Evolutionary conservation across 2,113 vertebrate species (phyloP).

Genomic region (Hippoglossus stenolepis): DNA sequence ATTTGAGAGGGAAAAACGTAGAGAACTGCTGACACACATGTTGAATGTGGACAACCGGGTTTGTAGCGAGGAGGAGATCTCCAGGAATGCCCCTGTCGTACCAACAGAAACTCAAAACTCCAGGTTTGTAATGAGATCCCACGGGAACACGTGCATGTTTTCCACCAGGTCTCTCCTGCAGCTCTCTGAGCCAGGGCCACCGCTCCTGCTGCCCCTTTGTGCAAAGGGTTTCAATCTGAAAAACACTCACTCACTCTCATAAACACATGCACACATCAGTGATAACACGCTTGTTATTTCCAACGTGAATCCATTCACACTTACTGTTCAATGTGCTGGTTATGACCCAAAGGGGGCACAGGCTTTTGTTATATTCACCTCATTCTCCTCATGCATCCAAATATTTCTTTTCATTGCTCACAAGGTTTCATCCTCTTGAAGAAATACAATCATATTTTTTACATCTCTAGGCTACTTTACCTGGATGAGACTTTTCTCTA

Average conservation of each 20-base stretch:
- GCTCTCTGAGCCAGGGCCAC: constrained; percentile 8
- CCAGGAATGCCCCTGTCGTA: constrained; percentile 46
- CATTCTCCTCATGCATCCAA: background rate
- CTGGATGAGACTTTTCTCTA: constrained; percentile 14
- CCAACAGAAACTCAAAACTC: constrained; percentile 56
- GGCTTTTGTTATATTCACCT: constrained; percentile 1
- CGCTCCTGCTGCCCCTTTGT: constrained; percentile 29
- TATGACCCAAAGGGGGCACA: background rate
- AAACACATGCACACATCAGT: background rate
- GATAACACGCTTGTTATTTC: background rate
- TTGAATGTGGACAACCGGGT: constrained; percentile 14
- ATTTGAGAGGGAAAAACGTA: constrained; percentile 41
- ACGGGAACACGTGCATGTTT: constrained; percentile 57
- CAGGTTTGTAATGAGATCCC: constrained; percentile 69
- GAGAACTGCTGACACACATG: constrained; percentile 38
- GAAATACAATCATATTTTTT: background rate
- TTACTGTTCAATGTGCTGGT: background rate
- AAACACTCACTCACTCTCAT: constrained; percentile 3
- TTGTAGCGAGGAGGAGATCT: constrained; percentile 49
- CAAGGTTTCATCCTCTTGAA: background rate
- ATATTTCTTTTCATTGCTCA: background rate
- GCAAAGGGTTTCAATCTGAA: constrained; percentile 18
- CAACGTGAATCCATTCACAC: background rate
- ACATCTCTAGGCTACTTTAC: constrained; percentile 1
- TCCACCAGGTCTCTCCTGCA: constrained; percentile 47